A percentile compares a stretch with the other conserved stretches of the same genome.
Evolutionary conservation across 2,797 vertebrate genomes (phyloP).

Genomic region (Danio jaintianensis): DNA sequence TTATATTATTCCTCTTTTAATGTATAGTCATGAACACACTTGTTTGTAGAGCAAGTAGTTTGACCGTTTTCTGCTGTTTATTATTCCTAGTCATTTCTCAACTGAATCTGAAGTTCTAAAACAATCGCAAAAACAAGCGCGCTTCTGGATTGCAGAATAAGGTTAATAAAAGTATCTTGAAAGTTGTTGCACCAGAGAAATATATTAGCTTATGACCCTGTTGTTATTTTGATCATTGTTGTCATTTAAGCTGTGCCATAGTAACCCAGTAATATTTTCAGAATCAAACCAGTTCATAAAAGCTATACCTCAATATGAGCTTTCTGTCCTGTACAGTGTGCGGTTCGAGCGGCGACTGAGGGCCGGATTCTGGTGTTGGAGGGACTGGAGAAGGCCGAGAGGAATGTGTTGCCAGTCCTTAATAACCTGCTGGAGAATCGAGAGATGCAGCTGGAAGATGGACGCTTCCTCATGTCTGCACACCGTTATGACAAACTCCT

Average conservation of each 20-base stretch:
- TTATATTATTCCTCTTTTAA: too few relatives aligned
- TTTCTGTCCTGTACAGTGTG: conserved; percentile 80
- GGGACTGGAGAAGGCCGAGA: conserved; percentile 95
- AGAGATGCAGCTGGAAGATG: conserved; percentile 98
- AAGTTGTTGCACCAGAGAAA: not conserved
- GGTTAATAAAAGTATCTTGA: not conserved
- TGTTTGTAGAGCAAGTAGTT: too few relatives aligned
- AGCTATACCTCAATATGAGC: not conserved
- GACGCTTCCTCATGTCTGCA: conserved; percentile 94
- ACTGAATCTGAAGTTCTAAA: too few relatives aligned
- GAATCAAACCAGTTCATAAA: not conserved
- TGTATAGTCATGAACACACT: too few relatives aligned
- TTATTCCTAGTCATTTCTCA: too few relatives aligned
- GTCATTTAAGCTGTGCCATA: not conserved
- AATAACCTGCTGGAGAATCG: conserved; percentile 98
- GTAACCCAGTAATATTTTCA: not conserved
- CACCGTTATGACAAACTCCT: conserved; percentile 95
- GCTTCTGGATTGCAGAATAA: too few relatives aligned
- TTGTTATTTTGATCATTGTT: not conserved
- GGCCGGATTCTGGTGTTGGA: conserved; percentile 94
- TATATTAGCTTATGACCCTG: not conserved
- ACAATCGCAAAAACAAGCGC: too few relatives aligned
- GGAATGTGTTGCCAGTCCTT: conserved; percentile 93
- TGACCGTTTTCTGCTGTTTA: too few relatives aligned
- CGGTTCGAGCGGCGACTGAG: conserved; percentile 91